Evolutionary conservation across 2,113 vertebrate genomes (phyloP), one percentile per base, ranked within the genome.

Genomic region (Heloderma charlesbogerti): DNA sequence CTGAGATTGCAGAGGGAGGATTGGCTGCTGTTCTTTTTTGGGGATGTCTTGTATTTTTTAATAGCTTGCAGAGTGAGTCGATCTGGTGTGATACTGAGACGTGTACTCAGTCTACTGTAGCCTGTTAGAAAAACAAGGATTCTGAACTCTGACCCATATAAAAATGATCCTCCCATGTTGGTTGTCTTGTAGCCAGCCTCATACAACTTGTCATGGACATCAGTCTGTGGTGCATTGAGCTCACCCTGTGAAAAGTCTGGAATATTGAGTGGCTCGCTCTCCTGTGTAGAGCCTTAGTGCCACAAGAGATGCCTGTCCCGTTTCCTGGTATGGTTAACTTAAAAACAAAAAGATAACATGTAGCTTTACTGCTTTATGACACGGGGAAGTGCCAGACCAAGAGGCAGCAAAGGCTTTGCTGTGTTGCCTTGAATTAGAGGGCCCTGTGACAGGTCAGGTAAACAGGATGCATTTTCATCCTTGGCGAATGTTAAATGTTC

Each of bases 41-140:
- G 93, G 40, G 13, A 67, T 94, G 88, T 85, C 91, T 94, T 95
- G 80, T 90, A 93, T 92, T 93, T 89, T 92, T 84, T 90, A 94
- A 87, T 93, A 88, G 92, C 77, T 92, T 79, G 79, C 94, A 54
- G 77, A 95, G 91, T 93, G 86, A 95, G 89, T 89, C 82, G 92
- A 91, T 91, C 88, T 92, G 94, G 91, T 86, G 91, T 93, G 94
- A 94, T 95, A 94, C 94, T 94, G 93, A 94, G 95, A 95, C 96
- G 91, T 91, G 82, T 92, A 94, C 90, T 95, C 92, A 93, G 83
- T 92, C 51, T 84, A 92, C 90, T 94, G 92, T 95, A 96, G 94
- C 93, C 88, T 96, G 88, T 96, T 95, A 90, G 81, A 87, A 94
- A 86, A 95, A 95, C 60, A 93, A 88, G 90, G 95, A 94, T 90